Conservation (phyloP, 53 echinoderm and acorn worm species). For the Holothuria scabra region DNA sequence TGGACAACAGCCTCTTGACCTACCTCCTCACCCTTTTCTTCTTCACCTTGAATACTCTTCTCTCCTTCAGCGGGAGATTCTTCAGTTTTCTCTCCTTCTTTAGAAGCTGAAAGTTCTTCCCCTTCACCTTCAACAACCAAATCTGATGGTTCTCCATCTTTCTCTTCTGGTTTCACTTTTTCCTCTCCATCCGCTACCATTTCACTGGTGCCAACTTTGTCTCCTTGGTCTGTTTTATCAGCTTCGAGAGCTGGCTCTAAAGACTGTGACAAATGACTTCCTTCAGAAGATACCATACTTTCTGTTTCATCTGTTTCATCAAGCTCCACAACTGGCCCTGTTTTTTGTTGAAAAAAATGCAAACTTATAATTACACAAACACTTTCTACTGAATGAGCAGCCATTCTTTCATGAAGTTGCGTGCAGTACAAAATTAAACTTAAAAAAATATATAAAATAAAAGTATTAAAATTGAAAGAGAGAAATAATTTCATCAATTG, state of each 20-base stretch:
- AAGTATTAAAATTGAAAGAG: too few species aligned
- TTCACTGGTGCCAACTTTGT: conserved; percentile 28
- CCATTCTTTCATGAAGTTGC: too few species aligned
- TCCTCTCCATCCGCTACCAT: conserved; percentile 13
- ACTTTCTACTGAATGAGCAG: too few species aligned
- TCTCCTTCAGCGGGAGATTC: not conserved
- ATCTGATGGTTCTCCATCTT: conserved; percentile 1
- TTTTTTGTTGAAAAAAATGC: not conserved
- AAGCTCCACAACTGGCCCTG: conserved; percentile 94
- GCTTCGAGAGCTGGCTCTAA: conserved; percentile 17
- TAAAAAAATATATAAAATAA: too few species aligned
- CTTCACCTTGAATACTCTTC: not conserved
- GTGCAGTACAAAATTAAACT: too few species aligned
- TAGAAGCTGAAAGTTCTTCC: not conserved
- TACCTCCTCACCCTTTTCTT: not conserved
- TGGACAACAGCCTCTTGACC: not conserved
- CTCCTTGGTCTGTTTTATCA: conserved; percentile 10
- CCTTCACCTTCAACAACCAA: conserved; percentile 2
- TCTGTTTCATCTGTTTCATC: conserved; percentile 88
- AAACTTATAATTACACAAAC: not conserved
- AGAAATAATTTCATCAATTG: too few species aligned
- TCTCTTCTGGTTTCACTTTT: conserved; percentile 27
- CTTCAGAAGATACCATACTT: conserved; percentile 67
- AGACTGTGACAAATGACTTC: conserved; percentile 40
- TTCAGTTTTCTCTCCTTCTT: not conserved